Percentiles rank a stretch among this genome's conserved stretches.
These are phyloP conservation scores for Peribatodes rhomboidaria DNA, from an alignment of 2,888 invertebrate species.

Conservation along the genomic window DNA sequence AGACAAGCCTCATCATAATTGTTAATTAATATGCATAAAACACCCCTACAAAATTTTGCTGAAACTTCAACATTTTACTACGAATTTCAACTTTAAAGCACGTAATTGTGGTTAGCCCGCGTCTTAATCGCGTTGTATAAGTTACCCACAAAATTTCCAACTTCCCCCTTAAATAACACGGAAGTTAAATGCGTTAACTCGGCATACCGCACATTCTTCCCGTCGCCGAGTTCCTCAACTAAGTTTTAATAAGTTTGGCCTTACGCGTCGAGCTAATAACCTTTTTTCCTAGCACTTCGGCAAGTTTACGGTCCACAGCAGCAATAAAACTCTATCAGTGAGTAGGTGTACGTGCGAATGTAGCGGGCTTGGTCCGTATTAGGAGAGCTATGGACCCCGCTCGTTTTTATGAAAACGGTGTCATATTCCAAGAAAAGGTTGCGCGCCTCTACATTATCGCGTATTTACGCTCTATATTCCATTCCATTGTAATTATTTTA, in stretches of 20 bases:
- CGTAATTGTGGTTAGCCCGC: no score
- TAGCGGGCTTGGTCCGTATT: slow-evolving; percentile 49
- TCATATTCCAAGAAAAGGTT: not conserved
- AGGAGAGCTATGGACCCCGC: not conserved
- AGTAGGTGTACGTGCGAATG: slow-evolving; percentile 51
- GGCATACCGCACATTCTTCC: slow-evolving; percentile 32
- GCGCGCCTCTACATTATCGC: no score
- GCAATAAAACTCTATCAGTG: slow-evolving; percentile 75
- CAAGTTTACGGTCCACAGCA: slow-evolving; percentile 68
- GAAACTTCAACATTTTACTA: not conserved
- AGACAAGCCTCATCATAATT: no score
- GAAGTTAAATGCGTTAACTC: slow-evolving; percentile 39
- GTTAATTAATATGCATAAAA: no score
- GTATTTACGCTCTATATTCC: no score
- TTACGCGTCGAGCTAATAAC: slow-evolving; percentile 61
- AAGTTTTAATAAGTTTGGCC: slow-evolving; percentile 66
- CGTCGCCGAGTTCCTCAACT: slow-evolving; percentile 48
- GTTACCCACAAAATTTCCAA: slow-evolving; percentile 5
- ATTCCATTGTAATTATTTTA: no score
- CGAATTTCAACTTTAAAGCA: not conserved
- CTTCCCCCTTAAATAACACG: slow-evolving; percentile 17
- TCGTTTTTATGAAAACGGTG: not conserved
- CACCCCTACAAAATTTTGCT: no score
- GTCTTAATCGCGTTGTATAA: not conserved
- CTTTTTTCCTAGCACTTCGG: slow-evolving; percentile 61